Evolutionary conservation across 2,888 invertebrate genomes (phyloP).

Genomic region (Drosophila paucipuncta): DNA sequence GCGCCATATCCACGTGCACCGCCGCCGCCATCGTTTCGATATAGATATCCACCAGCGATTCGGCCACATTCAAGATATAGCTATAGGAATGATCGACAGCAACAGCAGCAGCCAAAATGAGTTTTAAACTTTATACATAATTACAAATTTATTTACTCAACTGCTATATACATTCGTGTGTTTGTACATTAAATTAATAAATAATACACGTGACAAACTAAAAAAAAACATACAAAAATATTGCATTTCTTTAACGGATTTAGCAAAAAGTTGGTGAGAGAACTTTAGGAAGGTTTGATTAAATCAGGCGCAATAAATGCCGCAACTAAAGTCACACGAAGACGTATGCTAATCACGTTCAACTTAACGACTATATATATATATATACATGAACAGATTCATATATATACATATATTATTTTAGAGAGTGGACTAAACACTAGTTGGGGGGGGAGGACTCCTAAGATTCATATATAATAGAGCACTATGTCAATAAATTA

Average conservation of each 20-base stretch:
- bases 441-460: conserved; percentile 44
- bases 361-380: conserved; percentile 61
- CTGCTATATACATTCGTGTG: conserved; percentile 75
- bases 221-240: conserved; percentile 48
- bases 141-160: conserved; percentile 77
- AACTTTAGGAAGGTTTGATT: conserved; percentile 61
- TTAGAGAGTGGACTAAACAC: conserved; percentile 52
- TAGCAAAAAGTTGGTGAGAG: conserved; percentile 18
- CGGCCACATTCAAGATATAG: conserved; percentile 36
- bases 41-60: conserved; percentile 16
- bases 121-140: conserved; percentile 51
- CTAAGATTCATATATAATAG: conserved; percentile 54
- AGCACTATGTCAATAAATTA: conserved; percentile 73
- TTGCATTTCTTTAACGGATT: conserved; percentile 49
- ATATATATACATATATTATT: conserved; percentile 46
- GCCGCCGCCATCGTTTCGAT: conserved; percentile 16
- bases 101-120: conserved; percentile 36
- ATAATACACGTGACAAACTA: conserved; percentile 52
- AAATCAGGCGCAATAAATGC: conserved; percentile 52
- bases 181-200: conserved; percentile 73
- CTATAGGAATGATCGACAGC: conserved; percentile 38
- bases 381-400: conserved; percentile 58
- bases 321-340: conserved; percentile 64
- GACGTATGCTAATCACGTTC: conserved; percentile 59
- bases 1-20: conserved; percentile 15